Evolutionary conservation across 1,140 invertebrate species (phyloP).

Genomic region (Lysiphlebus fabarum): DNA sequence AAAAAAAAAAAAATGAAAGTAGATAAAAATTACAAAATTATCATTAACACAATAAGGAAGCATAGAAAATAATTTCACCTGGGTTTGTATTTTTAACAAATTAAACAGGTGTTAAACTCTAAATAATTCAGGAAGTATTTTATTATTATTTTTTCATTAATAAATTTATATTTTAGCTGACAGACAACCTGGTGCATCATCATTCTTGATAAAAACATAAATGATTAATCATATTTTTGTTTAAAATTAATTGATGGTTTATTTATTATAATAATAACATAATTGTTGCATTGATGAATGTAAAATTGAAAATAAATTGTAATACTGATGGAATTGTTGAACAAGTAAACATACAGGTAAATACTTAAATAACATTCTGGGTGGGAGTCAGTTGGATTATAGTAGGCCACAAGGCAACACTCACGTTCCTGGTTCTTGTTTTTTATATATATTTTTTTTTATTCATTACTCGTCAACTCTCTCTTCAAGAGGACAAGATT

Average conservation of each 20-base stretch:
- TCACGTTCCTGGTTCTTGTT: conserved; percentile 23
- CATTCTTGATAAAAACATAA: too few species aligned
- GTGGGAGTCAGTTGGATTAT: conserved; percentile 56
- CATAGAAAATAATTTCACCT: too few species aligned
- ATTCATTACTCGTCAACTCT: conserved; percentile 34
- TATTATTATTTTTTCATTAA: not conserved
- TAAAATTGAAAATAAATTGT: not conserved
- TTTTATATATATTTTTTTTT: not conserved
- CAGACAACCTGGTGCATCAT: not conserved
- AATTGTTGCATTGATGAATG: not conserved
- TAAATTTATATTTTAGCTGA: not conserved
- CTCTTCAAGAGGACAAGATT: conserved; percentile 34
- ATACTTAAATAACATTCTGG: conserved; percentile 33
- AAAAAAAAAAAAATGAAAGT: too few species aligned
- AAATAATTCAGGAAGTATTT: not conserved
- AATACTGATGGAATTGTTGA: conserved; percentile 26
- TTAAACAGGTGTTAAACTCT: conserved; percentile 5
- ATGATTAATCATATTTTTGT: not conserved
- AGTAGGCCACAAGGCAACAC: conserved; percentile 53
- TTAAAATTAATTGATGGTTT: too few species aligned
- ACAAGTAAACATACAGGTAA: conserved; percentile 43
- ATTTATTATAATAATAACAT: not conserved
- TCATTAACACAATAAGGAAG: too few species aligned
- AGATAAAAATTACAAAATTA: too few species aligned
- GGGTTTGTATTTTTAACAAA: not conserved